A percentile compares a stretch with the other conserved stretches of the same genome.
Conservation (phyloP, 2,113 vertebrate genomes). For the Anguilla rostrata region DNA sequence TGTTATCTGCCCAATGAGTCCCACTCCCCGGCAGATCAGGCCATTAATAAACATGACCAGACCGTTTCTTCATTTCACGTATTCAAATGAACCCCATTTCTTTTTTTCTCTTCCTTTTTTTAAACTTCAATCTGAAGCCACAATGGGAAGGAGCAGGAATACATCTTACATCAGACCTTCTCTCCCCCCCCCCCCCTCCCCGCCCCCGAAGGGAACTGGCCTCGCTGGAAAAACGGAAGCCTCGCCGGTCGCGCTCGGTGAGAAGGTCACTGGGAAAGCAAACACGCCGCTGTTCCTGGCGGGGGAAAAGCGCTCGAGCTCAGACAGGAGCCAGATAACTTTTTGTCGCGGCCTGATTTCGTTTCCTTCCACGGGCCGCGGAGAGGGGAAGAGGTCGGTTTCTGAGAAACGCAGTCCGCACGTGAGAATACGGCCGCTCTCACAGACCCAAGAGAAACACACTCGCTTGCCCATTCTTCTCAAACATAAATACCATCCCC, state of each 20-base stretch:
- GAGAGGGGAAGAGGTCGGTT: constrained; percentile 42
- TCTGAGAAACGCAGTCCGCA: constrained; percentile 42
- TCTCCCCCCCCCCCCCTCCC: constrained; percentile 32
- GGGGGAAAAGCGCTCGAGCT: constrained; percentile 48
- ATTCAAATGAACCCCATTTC: constrained; percentile 55
- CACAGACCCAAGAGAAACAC: background rate
- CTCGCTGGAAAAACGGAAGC: constrained; percentile 47
- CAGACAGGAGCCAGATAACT: constrained; percentile 66
- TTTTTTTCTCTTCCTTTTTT: constrained; percentile 57
- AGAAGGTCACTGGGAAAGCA: constrained; percentile 59
- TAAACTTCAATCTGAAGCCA: constrained; percentile 46
- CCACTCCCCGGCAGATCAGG: constrained; percentile 62
- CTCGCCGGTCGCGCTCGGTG: constrained; percentile 47
- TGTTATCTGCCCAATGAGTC: constrained; percentile 47
- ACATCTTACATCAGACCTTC: constrained; percentile 45
- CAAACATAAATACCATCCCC: background rate
- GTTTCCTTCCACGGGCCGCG: constrained; percentile 55
- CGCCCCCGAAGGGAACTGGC: constrained; percentile 44
- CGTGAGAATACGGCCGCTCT: background rate
- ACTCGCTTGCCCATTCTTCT: background rate
- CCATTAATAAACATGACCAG: constrained; percentile 42
- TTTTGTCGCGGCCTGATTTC: constrained; percentile 67
- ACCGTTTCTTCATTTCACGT: constrained; percentile 54
- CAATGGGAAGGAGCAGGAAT: constrained; percentile 30
- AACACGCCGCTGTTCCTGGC: constrained; percentile 59